Evolutionary conservation across 2,888 invertebrate genomes (phyloP).

Genomic region (Tenthredo mesomela): DNA sequence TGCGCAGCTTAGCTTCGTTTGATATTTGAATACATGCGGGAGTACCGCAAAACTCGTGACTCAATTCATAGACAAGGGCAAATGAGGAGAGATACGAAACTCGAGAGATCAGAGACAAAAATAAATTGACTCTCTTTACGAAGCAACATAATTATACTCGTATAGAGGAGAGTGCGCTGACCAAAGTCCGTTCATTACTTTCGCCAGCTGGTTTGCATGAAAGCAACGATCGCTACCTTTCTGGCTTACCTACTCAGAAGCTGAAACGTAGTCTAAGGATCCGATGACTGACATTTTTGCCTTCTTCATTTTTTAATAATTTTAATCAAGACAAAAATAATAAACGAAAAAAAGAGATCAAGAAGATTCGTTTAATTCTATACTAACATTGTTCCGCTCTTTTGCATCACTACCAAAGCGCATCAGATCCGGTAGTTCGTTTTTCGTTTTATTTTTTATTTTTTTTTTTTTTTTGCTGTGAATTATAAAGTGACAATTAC

Average conservation of each 20-base stretch:
- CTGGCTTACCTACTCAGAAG: neutral
- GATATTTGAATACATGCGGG: conserved; percentile 11
- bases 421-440: conserved; percentile 12
- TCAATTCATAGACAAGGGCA: neutral
- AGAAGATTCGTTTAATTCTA: neutral
- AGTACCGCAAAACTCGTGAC: neutral
- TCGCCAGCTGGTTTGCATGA: conserved; percentile 32
- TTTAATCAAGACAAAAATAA: neutral
- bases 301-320: too few species aligned
- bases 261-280: neutral
- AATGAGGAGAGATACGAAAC: conserved; percentile 25
- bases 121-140: conserved; percentile 22
- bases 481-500: conserved; percentile 28
- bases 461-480: neutral
- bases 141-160: neutral
- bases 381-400: neutral
- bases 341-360: neutral
- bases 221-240: conserved; percentile 28
- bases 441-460: neutral
- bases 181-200: conserved; percentile 40
- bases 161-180: neutral
- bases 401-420: neutral
- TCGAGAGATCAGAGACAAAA: conserved; percentile 21
- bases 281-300: neutral
- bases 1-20: neutral